Evolutionary conservation across 2,797 vertebrate genomes (phyloP).

Genomic region (Pelochelys cantorii): DNA sequence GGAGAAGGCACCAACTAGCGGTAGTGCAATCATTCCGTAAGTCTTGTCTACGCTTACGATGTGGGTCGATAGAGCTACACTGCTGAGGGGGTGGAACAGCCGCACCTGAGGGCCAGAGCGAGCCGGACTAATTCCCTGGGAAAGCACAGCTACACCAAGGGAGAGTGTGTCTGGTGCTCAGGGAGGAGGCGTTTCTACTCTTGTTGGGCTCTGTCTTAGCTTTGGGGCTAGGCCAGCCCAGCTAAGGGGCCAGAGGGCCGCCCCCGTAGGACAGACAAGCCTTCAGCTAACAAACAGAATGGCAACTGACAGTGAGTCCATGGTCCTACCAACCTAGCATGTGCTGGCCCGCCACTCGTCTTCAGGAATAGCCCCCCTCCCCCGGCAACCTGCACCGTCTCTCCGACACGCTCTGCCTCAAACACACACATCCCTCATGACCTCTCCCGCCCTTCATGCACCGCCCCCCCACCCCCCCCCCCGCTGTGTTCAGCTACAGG

Average conservation of each 20-base stretch:
- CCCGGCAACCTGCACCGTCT: neutral
- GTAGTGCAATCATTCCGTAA: neutral
- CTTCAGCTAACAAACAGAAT: neutral
- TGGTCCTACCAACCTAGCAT: neutral
- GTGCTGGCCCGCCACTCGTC: neutral
- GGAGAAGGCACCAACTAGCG: neutral
- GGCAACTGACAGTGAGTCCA: neutral
- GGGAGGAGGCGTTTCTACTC: too few species aligned
- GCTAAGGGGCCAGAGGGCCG: neutral
- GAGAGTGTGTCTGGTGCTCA: neutral
- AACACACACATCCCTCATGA: too few species aligned
- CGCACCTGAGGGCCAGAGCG: neutral
- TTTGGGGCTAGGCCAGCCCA: neutral
- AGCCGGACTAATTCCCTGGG: neutral
- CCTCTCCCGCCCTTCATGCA: too few species aligned
- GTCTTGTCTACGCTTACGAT: neutral
- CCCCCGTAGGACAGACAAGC: neutral
- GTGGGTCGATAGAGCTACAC: neutral
- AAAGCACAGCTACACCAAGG: rapidly evolving
- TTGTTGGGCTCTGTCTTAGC: too few species aligned
- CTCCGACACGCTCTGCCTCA: neutral
- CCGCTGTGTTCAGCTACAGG: neutral
- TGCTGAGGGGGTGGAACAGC: neutral
- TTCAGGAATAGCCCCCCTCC: rapidly evolving
- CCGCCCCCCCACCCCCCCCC: rapidly evolving